Conservation (phyloP, 2,888 invertebrate genomes). For the Dolomedes plantarius region DNA sequence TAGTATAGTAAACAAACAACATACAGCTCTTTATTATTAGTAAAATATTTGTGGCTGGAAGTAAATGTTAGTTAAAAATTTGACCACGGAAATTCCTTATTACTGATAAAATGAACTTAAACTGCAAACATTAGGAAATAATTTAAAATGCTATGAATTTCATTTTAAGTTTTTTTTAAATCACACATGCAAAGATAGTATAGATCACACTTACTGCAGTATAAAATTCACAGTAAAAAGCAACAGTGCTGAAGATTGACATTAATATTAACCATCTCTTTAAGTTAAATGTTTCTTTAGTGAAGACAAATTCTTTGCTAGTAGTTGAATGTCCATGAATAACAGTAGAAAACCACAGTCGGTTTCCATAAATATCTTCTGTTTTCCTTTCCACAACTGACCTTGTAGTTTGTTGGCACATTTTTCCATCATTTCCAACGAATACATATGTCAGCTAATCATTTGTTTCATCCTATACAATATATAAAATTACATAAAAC, state of each 20-base stretch:
- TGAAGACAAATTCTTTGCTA: conserved; percentile 52
- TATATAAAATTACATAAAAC: no score
- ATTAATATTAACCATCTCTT: conserved; percentile 54
- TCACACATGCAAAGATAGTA: no score
- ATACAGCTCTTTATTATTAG: no score
- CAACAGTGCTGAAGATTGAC: conserved; percentile 37
- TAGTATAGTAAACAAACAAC: no score
- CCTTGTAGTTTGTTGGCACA: conserved; percentile 44
- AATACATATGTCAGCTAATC: conserved; percentile 31
- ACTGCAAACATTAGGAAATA: no score
- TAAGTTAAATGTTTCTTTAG: conserved; percentile 52
- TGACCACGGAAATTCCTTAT: no score
- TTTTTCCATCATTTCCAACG: conserved; percentile 10
- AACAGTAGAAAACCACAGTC: conserved; percentile 40
- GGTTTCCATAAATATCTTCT: conserved; percentile 60
- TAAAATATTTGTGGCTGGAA: no score
- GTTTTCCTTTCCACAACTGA: conserved; percentile 35
- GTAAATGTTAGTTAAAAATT: no score
- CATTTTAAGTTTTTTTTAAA: no score
- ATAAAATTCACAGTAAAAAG: conserved; percentile 64
- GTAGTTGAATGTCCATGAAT: conserved; percentile 23
- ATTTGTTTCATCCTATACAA: neutral
- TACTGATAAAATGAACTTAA: no score
- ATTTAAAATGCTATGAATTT: no score
- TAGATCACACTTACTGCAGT: conserved; percentile 59